Evolutionary conservation across 2,888 invertebrate genomes (phyloP).

Genomic region (Platycnemis pennipes): DNA sequence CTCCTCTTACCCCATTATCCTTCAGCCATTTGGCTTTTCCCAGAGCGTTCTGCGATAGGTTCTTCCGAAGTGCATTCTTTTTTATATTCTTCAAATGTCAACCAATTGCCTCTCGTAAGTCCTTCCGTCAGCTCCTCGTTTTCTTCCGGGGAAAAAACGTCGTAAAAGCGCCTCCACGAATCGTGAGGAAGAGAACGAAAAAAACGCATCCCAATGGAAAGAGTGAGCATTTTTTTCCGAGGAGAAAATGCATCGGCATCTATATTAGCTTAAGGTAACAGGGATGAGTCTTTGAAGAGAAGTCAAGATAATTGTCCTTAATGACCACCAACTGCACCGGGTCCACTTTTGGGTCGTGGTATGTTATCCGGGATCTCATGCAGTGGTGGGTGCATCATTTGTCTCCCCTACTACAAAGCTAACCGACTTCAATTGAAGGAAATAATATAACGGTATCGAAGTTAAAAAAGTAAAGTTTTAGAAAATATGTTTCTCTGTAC

Average conservation of each 20-base stretch:
- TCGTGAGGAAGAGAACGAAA: not conserved
- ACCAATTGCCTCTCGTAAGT: not conserved
- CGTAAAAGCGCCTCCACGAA: constrained; percentile 1
- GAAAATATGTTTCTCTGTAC: not conserved
- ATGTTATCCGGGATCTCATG: not conserved
- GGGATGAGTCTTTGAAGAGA: not conserved
- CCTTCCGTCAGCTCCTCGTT: not conserved
- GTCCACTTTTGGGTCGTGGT: not conserved
- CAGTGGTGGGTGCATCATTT: not conserved
- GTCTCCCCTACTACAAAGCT: not conserved
- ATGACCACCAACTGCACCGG: constrained; percentile 33
- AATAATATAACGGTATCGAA: not conserved
- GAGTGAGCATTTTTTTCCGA: not conserved
- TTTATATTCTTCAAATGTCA: constrained; percentile 16
- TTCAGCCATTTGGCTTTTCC: not conserved
- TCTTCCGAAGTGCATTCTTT: not conserved
- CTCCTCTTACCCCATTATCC: not conserved
- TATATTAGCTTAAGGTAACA: not conserved
- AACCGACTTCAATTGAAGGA: not conserved
- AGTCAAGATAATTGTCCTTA: not conserved
- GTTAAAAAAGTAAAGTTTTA: not conserved
- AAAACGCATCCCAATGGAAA: not conserved
- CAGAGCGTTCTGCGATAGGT: not conserved
- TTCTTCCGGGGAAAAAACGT: not conserved
- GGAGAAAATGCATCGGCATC: constrained; percentile 17